phyloP scores from a whole-genome alignment of 2,797 vertebrate species.

The Miichthys miiuy region DNA sequence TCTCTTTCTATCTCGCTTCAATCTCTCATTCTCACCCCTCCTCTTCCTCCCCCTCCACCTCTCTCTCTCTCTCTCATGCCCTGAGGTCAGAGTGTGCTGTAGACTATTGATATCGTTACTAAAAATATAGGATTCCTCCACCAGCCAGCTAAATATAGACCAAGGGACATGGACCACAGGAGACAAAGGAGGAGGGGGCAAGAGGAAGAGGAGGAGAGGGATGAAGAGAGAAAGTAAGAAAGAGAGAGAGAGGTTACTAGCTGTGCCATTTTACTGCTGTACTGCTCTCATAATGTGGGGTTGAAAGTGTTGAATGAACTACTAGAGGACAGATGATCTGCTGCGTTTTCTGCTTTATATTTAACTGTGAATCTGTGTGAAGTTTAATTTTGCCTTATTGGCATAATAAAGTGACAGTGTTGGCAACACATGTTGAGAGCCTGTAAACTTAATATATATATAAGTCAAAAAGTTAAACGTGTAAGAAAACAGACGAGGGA shows the following conservation, averaged over 20 bases:
- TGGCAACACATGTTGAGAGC: neutral
- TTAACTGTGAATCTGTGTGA: neutral
- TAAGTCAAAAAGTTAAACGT: neutral
- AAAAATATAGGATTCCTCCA: constrained; percentile 83
- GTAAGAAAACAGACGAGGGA: neutral
- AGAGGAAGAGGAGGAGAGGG: constrained; percentile 43
- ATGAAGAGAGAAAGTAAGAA: constrained; percentile 35
- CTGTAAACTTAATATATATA: neutral
- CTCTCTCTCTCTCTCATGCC: constrained; percentile 45
- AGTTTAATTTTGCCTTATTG: neutral
- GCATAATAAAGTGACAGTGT: neutral
- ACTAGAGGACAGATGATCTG: neutral
- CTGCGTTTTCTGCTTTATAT: neutral
- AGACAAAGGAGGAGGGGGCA: constrained; percentile 63
- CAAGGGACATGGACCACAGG: constrained; percentile 74
- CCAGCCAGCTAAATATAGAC: constrained; percentile 80
- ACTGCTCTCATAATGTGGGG: neutral
- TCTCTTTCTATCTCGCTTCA: constrained; percentile 32
- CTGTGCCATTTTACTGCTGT: constrained; percentile 20
- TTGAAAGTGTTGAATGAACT: constrained; percentile 22
- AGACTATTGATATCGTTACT: constrained; percentile 81
- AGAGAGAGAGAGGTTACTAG: constrained; percentile 26
- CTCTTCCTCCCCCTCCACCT: too few relatives aligned
- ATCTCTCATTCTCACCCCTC: constrained; percentile 30
- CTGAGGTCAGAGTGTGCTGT: constrained; percentile 76